Evolutionary conservation across 2,888 invertebrate species (phyloP).

Genomic region (Homarus gammarus): DNA sequence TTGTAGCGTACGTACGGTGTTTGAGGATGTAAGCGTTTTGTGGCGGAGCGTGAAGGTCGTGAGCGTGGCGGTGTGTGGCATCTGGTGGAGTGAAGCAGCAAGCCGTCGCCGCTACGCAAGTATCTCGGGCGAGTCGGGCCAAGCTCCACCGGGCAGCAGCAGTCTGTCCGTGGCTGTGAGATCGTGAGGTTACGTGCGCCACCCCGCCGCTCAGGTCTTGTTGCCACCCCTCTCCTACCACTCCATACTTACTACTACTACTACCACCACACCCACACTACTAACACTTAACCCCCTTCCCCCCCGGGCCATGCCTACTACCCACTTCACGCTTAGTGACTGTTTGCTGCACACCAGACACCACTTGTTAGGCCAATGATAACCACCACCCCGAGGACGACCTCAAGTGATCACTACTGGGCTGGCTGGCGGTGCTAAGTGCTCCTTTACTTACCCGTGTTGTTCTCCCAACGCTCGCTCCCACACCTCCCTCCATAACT

Average conservation of each 20-base stretch:
- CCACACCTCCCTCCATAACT: not conserved
- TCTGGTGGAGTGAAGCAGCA: not conserved
- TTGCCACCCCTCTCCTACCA: slow-evolving; percentile 26
- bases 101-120: slow-evolving; percentile 19
- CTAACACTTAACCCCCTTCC: not conserved
- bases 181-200: slow-evolving; percentile 3
- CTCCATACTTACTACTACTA: slow-evolving; percentile 28
- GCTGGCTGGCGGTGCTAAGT: not conserved
- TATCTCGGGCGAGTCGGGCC: slow-evolving; percentile 17
- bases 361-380: slow-evolving; percentile 7
- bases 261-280: slow-evolving; percentile 32
- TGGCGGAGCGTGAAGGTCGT: not conserved
- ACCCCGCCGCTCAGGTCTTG: slow-evolving; percentile 23
- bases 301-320: slow-evolving; percentile 1
- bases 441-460: not conserved
- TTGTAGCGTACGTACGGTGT: not conserved
- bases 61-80: too few species aligned
- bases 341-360: slow-evolving; percentile 4
- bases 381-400: slow-evolving; percentile 4
- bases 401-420: not conserved
- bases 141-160: not conserved
- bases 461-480: not conserved
- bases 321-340: slow-evolving; percentile 3
- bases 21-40: not conserved
- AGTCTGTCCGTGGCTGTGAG: slow-evolving; percentile 39